phyloP scores from a whole-genome alignment of 2,888 invertebrate species.

The Bembecia ichneumoniformis region DNA sequence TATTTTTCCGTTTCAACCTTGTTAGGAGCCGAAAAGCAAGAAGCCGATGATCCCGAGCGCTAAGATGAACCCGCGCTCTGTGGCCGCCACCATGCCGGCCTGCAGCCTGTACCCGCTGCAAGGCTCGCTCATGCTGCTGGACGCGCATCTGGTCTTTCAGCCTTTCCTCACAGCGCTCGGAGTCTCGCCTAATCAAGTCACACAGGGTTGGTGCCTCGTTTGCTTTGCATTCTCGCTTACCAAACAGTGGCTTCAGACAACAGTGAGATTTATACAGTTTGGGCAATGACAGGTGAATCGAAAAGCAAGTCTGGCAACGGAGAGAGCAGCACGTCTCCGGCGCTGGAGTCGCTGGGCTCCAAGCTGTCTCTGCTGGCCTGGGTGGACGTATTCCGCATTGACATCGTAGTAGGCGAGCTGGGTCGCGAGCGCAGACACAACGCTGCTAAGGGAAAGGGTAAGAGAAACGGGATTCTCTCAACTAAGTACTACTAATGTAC shows the following conservation, averaged over 20 bases:
- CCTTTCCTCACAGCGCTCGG: slow-evolving; percentile 91
- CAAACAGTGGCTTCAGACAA: not conserved
- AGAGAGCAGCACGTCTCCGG: slow-evolving; percentile 46
- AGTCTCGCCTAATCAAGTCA: slow-evolving; percentile 90
- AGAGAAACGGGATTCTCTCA: too few species aligned
- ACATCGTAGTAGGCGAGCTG: slow-evolving; percentile 94
- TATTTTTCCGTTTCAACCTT: too few species aligned
- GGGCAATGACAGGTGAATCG: slow-evolving; percentile 17
- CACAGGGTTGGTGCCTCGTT: slow-evolving; percentile 31
- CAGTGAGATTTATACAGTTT: not conserved
- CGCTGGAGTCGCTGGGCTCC: slow-evolving; percentile 90
- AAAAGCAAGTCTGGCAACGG: slow-evolving; percentile 12
- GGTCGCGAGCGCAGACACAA: slow-evolving; percentile 60
- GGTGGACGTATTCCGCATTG: slow-evolving; percentile 90
- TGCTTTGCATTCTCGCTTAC: not conserved
- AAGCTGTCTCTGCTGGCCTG: slow-evolving; percentile 87
- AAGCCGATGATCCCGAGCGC: slow-evolving; percentile 65
- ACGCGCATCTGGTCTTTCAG: slow-evolving; percentile 95
- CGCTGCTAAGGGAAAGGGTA: not conserved
- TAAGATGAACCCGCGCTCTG: slow-evolving; percentile 51
- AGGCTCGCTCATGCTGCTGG: slow-evolving; percentile 86
- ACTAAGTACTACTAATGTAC: too few species aligned
- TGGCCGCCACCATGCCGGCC: slow-evolving; percentile 64
- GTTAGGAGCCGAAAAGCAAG: slow-evolving; percentile 58
- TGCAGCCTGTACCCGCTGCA: slow-evolving; percentile 83